Conservation (phyloP, 2,113 vertebrate species). For the Podocnemis expansa region DNA sequence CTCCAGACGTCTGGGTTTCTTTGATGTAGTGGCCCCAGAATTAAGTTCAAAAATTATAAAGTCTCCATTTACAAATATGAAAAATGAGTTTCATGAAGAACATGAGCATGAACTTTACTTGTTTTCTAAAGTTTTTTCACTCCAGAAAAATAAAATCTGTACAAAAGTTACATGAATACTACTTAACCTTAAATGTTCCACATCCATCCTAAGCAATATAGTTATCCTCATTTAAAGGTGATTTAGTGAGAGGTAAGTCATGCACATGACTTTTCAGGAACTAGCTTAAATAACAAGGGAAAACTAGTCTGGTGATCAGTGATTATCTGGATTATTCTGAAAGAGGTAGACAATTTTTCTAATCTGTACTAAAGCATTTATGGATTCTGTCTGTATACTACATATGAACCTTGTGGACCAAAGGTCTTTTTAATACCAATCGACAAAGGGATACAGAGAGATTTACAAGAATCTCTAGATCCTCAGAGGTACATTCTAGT, state of each 20-base stretch:
- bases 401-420: background rate
- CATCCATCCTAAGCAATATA: background rate
- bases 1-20: background rate
- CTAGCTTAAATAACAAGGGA: background rate
- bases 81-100: background rate
- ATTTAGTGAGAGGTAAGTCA: background rate
- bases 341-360: background rate
- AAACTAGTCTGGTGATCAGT: background rate
- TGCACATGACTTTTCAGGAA: background rate
- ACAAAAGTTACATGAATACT: background rate
- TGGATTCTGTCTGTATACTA: background rate
- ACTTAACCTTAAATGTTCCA: background rate
- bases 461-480: background rate
- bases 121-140: background rate
- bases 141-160: background rate
- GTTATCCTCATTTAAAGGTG: background rate
- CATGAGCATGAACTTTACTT: background rate
- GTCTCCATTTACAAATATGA: background rate
- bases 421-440: background rate
- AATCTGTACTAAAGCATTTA: background rate
- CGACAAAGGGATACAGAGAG: background rate
- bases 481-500: background rate
- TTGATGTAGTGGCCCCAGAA: background rate
- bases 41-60: conserved; percentile 11
- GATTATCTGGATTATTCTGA: background rate